phyloP scores from a whole-genome alignment of 2,797 vertebrate genomes.

The Miichthys miiuy region DNA sequence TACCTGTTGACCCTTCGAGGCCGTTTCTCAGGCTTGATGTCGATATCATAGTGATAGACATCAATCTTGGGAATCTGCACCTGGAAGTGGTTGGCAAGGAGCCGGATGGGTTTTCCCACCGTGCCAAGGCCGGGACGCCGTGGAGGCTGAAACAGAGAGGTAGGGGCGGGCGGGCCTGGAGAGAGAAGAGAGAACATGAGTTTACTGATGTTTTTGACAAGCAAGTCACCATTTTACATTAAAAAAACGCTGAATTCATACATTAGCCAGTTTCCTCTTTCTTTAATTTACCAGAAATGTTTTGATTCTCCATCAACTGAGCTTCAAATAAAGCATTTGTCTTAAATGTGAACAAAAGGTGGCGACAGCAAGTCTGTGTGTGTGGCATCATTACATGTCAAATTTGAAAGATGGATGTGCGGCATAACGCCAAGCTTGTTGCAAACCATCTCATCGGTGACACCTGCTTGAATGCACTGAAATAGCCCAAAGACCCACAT shows the following conservation, averaged over 20 bases:
- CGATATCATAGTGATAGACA: conserved; percentile 99
- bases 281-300: not conserved
- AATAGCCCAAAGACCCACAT: conserved; percentile 8
- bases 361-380: not conserved
- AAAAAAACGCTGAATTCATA: not conserved
- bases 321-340: conserved; percentile 9
- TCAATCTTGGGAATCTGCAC: conserved; percentile 99
- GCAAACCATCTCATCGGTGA: conserved; percentile 50
- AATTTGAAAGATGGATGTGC: conserved; percentile 1
- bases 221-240: too few species aligned
- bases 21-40: conserved; percentile 99
- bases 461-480: conserved; percentile 67
- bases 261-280: not conserved
- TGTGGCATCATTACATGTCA: conserved; percentile 16
- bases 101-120: conserved; percentile 98
- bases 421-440: conserved; percentile 34
- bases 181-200: conserved; percentile 5
- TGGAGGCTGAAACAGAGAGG: conserved; percentile 97
- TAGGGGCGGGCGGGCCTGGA: conserved; percentile 89
- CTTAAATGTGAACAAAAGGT: conserved; percentile 7
- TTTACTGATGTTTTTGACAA: too few species aligned
- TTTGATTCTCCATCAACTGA: not conserved
- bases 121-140: conserved; percentile 97
- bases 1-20: conserved; percentile 99
- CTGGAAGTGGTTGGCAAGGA: conserved; percentile 99